Conservation (phyloP, 2,113 vertebrate species). For the Dissostichus mawsoni region DNA sequence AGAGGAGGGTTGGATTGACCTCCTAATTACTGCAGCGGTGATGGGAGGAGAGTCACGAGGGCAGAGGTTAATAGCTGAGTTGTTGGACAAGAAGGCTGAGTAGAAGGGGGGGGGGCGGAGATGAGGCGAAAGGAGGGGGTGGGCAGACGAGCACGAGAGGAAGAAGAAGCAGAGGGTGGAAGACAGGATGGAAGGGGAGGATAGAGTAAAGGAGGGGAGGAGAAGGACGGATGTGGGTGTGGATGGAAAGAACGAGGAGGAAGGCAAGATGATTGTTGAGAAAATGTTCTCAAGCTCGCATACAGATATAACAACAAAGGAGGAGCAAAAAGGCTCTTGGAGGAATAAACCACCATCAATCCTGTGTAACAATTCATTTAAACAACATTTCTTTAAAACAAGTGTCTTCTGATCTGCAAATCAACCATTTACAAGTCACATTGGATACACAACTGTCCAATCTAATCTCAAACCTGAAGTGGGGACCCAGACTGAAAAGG, state of each 20-base stretch:
- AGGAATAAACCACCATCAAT: too few relatives aligned
- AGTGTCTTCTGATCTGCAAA: too few relatives aligned
- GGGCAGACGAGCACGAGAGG: neutral
- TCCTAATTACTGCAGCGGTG: conserved; percentile 98
- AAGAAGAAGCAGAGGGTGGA: neutral
- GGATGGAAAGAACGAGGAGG: neutral
- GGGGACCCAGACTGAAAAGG: neutral
- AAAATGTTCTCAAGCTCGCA: too few relatives aligned
- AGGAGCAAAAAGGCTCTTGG: too few relatives aligned
- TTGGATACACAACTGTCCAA: neutral
- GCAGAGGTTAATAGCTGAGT: conserved; percentile 97
- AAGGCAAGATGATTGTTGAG: too few relatives aligned
- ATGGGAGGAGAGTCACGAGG: conserved; percentile 90
- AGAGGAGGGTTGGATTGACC: conserved; percentile 94
- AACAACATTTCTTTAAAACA: too few relatives aligned
- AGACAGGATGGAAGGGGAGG: neutral
- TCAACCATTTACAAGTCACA: too few relatives aligned
- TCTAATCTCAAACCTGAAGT: neutral
- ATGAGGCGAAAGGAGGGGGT: neutral
- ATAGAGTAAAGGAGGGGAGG: neutral
- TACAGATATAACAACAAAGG: too few relatives aligned
- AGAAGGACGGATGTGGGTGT: neutral
- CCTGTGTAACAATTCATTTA: too few relatives aligned
- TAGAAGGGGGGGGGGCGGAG: neutral
- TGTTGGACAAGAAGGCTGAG: conserved; percentile 82